Conservation (phyloP, 2,888 invertebrate species). For the Gonocerus acuteangulatus region DNA sequence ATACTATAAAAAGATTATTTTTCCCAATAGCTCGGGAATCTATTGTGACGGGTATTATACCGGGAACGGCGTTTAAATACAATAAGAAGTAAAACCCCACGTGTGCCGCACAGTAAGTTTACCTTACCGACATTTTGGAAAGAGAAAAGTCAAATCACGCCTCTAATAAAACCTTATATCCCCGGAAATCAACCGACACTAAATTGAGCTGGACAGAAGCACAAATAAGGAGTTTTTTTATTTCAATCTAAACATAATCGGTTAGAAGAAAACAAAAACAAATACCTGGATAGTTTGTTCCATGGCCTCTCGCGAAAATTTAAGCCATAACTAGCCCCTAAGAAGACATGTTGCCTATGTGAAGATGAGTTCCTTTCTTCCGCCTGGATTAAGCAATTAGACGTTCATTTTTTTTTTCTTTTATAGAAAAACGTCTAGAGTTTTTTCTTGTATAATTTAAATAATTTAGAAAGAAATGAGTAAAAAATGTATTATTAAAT, state of each 20-base stretch:
- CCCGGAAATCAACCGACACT: neutral
- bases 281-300: constrained; percentile 34
- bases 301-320: constrained; percentile 34
- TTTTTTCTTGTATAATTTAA: no score
- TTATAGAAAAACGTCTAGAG: no score
- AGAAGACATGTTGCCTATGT: constrained; percentile 32
- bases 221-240: no score
- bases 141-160: constrained; percentile 17
- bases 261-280: constrained; percentile 10
- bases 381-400: neutral
- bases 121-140: constrained; percentile 33
- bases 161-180: neutral
- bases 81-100: constrained; percentile 29
- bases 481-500: no score
- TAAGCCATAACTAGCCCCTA: constrained; percentile 35
- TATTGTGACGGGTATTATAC: no score
- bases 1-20: no score
- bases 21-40: no score
- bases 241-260: no score
- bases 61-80: neutral
- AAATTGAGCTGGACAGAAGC: neutral
- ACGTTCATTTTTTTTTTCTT: neutral
- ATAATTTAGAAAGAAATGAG: no score
- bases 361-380: constrained; percentile 12
- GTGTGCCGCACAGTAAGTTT: constrained; percentile 31